Conservation (phyloP, 2,888 invertebrate genomes). For the Smittia sp. region DNA sequence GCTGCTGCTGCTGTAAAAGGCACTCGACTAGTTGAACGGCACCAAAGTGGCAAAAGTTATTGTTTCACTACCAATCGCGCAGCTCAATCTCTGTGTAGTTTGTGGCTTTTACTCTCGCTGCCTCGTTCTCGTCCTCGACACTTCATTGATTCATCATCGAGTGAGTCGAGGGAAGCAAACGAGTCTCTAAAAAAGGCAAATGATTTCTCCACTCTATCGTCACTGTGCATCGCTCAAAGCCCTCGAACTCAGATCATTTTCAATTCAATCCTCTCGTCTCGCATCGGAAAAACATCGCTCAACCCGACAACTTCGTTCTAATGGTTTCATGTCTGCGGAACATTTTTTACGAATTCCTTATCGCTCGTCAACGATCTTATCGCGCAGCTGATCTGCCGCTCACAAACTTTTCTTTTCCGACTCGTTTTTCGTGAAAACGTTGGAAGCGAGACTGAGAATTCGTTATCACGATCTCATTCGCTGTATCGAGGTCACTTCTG, state of each 20-base stretch:
- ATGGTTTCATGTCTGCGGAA: conserved; percentile 10
- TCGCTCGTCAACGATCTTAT: background rate
- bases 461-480: conserved; percentile 5
- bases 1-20: background rate
- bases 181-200: background rate
- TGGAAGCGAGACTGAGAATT: background rate
- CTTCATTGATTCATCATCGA: conserved; percentile 5
- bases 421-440: conserved; percentile 3
- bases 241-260: background rate
- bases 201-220: background rate
- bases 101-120: background rate
- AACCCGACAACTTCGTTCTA: background rate
- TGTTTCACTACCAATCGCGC: background rate
- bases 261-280: background rate
- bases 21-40: conserved; percentile 7
- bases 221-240: background rate
- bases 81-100: conserved; percentile 18
- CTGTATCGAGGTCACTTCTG: conserved; percentile 16
- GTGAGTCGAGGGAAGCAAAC: background rate
- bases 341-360: conserved; percentile 22
- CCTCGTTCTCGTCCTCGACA: background rate
- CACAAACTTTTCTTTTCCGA: background rate
- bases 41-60: conserved; percentile 21
- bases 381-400: background rate
- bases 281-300: background rate